Evolutionary conservation across 2,113 vertebrate genomes (phyloP).

Genomic region (Columba livia): DNA sequence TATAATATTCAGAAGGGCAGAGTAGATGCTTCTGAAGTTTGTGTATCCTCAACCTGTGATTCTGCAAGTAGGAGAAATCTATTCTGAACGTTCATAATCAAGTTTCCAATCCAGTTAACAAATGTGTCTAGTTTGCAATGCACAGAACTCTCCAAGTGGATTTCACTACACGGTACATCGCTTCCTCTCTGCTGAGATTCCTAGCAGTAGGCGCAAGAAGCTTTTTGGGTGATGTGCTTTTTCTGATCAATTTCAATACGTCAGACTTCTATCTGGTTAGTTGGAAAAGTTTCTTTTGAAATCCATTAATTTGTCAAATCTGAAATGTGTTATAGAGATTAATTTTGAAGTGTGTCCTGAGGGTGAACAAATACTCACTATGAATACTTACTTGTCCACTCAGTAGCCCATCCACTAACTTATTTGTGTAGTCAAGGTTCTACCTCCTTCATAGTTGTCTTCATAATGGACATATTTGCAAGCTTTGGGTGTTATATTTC

Average conservation of each 20-base stretch:
- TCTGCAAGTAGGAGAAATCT: background rate
- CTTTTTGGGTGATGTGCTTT: background rate
- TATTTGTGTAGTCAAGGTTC: background rate
- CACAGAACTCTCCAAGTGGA: background rate
- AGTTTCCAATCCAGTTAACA: background rate
- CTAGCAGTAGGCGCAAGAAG: background rate
- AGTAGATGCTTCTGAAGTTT: background rate
- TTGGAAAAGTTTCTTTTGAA: background rate
- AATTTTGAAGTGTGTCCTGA: background rate
- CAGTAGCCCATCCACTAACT: background rate
- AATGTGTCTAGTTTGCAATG: background rate
- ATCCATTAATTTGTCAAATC: background rate
- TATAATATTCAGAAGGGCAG: background rate
- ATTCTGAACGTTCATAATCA: background rate
- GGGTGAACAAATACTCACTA: accelerated
- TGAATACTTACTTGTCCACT: background rate
- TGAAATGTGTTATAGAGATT: background rate
- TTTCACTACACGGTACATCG: background rate
- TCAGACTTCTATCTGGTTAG: background rate
- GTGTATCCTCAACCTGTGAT: background rate
- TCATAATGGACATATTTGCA: background rate
- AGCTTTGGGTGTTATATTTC: background rate
- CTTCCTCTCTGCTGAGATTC: background rate
- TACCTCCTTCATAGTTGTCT: background rate
- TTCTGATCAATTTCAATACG: background rate